Evolutionary conservation across 2,113 vertebrate species (phyloP).

Genomic region (Pangasianodon gigas): DNA sequence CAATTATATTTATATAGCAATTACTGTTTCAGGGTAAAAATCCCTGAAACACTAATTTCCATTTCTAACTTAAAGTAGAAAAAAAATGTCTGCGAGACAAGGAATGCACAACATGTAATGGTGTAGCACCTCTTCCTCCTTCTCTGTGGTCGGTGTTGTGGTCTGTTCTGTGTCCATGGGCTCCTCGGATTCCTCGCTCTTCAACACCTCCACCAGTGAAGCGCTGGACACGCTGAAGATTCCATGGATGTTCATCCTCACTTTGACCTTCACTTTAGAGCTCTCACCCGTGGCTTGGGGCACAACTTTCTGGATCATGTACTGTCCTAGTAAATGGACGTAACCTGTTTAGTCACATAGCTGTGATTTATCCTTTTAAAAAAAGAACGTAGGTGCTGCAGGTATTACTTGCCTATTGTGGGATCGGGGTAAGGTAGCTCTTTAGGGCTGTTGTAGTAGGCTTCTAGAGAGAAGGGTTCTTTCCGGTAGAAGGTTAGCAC

Average conservation of each 20-base stretch:
- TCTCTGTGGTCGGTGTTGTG: constrained; percentile 75
- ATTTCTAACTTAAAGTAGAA: no score
- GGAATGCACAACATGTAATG: background rate
- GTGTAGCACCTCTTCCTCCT: constrained; percentile 72
- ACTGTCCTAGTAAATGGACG: constrained; percentile 78
- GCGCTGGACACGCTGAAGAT: constrained; percentile 93
- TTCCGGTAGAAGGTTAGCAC: constrained; percentile 96
- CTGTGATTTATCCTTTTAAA: background rate
- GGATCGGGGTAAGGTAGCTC: constrained; percentile 92
- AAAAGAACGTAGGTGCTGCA: background rate
- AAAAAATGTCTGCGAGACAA: background rate
- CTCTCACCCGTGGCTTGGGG: constrained; percentile 90
- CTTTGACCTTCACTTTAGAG: constrained; percentile 95
- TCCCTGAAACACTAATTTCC: no score
- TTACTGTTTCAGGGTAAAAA: background rate
- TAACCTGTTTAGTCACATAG: background rate
- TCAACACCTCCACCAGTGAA: constrained; percentile 87
- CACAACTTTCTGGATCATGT: constrained; percentile 91
- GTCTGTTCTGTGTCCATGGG: constrained; percentile 88
- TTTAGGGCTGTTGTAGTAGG: constrained; percentile 86
- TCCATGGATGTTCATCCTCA: constrained; percentile 90
- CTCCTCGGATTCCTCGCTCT: constrained; percentile 73
- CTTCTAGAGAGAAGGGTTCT: constrained; percentile 92
- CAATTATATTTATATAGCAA: no score
- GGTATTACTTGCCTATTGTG: constrained; percentile 81